Evolutionary conservation across 2,888 invertebrate genomes (phyloP), one percentile per base, ranked within the genome.

Genomic region (Zygogramma bicolorata): DNA sequence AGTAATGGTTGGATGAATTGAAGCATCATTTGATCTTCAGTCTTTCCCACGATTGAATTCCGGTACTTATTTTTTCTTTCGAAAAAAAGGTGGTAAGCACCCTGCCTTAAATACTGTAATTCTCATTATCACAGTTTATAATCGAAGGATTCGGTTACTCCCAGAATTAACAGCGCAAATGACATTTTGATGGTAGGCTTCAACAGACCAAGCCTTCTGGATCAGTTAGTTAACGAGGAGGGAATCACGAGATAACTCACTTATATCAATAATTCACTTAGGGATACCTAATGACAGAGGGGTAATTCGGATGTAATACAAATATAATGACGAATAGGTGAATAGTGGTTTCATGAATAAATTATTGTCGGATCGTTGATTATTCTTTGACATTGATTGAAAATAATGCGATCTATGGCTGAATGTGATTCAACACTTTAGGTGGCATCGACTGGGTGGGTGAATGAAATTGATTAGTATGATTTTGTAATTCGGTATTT

Each of bases 181-280:
- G 81, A 81, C 81, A 81, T 81, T 81, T 81, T 81, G 81, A 81
- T 81, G 77, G 80, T 70, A 53, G 72, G 53, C 70, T 73, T 53
- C 70, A 70, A 8, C 66, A 65, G 46, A 62, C 66, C 75, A 73
- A 75, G 70, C 77, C 77, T 76, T 74, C 75, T 74, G 76, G 71
- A 70, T 40, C 63, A 49, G 61, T 71, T 46, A 66, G 72, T 65
- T 79, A 80, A 78, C 80, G 78, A 79, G 77, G 72, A 73, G 71
- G 73, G 74, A 58, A 76, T 79, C 80, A 80, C 80, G 80, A 78
- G 76, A 81, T 80, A 69, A 77, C 77, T 79, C 63, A 42, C 63
- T 63, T 46, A 46, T 46, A 15, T 53, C 63, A 63, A 20, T 10
- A 34, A 20, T 31, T 25, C 8, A 63, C 29, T 18, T 18, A 18